Evolutionary conservation across 1,140 invertebrate genomes (phyloP).

Genomic region (Parapsyche elsis): DNA sequence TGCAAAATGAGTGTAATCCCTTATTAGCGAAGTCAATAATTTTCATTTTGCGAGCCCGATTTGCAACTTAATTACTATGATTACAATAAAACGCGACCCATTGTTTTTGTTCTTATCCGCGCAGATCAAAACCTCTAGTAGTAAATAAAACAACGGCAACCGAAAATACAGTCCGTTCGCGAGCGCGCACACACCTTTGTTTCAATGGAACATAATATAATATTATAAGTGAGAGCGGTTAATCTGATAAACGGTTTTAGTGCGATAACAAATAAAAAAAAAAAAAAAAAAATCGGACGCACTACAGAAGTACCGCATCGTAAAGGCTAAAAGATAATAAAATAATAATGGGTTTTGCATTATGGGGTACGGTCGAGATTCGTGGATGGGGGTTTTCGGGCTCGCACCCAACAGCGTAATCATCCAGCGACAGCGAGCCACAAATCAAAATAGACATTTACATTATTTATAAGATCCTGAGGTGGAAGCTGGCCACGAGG

Average conservation of each 20-base stretch:
- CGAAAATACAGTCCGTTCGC: neutral
- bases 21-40: constrained; percentile 12
- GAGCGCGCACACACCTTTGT: neutral
- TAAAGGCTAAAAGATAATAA: constrained; percentile 41
- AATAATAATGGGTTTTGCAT: constrained; percentile 41
- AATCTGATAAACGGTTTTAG: constrained; percentile 30
- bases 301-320: constrained; percentile 19
- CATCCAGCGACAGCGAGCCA: constrained; percentile 37
- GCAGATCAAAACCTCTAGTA: constrained; percentile 1
- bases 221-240: neutral
- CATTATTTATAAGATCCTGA: constrained; percentile 44
- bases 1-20: neutral
- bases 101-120: constrained; percentile 9
- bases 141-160: constrained; percentile 8
- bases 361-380: constrained; percentile 13
- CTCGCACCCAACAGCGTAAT: neutral
- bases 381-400: constrained; percentile 10
- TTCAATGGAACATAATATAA: constrained; percentile 1
- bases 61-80: constrained; percentile 30
- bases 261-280: constrained; percentile 23
- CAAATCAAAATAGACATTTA: constrained; percentile 49
- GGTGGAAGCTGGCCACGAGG: constrained; percentile 20
- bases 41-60: neutral
- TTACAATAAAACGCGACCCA: constrained; percentile 21
- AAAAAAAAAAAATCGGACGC: neutral